These are phyloP conservation scores for Coptodon bakossiorum DNA, from an alignment of 2,113 vertebrate species.

Conservation along the genomic window DNA sequence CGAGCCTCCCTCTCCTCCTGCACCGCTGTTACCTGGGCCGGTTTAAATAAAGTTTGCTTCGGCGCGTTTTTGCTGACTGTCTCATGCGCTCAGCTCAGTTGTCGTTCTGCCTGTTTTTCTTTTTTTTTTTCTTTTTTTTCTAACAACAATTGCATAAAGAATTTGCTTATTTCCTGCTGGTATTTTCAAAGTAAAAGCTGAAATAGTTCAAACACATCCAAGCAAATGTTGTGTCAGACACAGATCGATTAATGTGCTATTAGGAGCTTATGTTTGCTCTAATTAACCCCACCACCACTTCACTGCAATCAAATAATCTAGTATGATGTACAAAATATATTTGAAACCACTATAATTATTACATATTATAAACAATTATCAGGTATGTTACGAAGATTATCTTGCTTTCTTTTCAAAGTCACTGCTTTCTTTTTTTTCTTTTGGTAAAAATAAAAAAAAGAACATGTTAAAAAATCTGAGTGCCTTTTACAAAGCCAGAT, in stretches of 20 bases:
- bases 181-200: background rate
- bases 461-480: background rate
- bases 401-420: background rate
- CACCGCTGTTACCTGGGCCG: accelerated
- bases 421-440: background rate
- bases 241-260: background rate
- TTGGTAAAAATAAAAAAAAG: background rate
- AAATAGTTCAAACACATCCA: background rate
- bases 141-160: background rate
- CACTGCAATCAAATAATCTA: background rate
- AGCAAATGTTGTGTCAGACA: background rate
- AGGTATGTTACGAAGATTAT: background rate
- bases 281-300: background rate
- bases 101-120: background rate
- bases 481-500: background rate
- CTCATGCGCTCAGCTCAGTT: accelerated
- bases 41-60: background rate
- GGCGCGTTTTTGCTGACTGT: accelerated
- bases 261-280: background rate
- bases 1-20: background rate
- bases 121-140: accelerated
- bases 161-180: background rate
- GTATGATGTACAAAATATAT: background rate
- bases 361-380: background rate
- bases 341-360: background rate